Percentiles rank a stretch among this genome's conserved stretches.
Conservation (phyloP, 2,888 invertebrate genomes). For the Campoplex nolae region DNA sequence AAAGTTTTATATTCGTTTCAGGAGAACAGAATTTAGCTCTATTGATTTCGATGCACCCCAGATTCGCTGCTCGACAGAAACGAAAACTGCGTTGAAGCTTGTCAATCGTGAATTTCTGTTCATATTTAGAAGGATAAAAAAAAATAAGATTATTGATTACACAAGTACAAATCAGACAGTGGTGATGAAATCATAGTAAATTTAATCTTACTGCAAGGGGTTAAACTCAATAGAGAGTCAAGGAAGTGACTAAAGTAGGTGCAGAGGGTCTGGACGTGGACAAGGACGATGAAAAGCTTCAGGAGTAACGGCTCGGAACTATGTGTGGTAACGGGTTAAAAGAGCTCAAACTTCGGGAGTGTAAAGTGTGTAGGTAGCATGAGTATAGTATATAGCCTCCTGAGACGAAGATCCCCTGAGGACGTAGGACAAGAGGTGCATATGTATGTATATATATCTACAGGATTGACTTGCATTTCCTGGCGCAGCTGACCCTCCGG, state of each 20-base stretch:
- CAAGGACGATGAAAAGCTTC: slow-evolving; percentile 29
- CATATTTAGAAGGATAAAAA: background rate
- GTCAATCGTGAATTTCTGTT: background rate
- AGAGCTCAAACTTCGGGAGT: slow-evolving; percentile 38
- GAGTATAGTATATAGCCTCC: background rate
- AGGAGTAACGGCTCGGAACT: slow-evolving; percentile 25
- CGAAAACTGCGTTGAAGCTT: background rate
- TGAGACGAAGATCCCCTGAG: slow-evolving; percentile 30
- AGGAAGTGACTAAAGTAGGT: slow-evolving; percentile 9
- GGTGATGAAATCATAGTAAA: background rate
- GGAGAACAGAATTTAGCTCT: background rate
- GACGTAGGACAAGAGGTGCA: slow-evolving; percentile 10
- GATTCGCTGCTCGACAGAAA: background rate
- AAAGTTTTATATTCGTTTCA: background rate
- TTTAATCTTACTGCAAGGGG: slow-evolving; percentile 26
- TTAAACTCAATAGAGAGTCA: slow-evolving; percentile 16
- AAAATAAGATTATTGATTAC: background rate
- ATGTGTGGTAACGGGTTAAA: slow-evolving; percentile 22
- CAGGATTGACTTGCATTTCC: slow-evolving; percentile 25
- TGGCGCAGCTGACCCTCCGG: slow-evolving; percentile 13
- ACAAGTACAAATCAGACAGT: background rate
- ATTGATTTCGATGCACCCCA: background rate
- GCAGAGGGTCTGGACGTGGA: slow-evolving; percentile 5
- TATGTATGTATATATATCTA: slow-evolving; percentile 4
- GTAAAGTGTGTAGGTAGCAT: slow-evolving; percentile 27